Evolutionary conservation across 2,888 invertebrate genomes (phyloP).

Genomic region (Eupsilia transversa): DNA sequence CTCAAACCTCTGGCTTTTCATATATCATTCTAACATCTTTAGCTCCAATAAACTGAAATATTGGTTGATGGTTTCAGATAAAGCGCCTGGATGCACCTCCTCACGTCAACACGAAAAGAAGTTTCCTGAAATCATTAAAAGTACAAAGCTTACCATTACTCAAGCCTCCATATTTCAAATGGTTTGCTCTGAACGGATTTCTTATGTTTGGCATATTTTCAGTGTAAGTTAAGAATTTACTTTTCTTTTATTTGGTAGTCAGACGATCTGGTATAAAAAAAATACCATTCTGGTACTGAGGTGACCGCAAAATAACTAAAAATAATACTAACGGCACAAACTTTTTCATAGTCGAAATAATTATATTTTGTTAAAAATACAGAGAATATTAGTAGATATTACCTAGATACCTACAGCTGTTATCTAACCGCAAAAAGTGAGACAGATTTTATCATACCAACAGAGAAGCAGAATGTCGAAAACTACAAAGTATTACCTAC

Average conservation of each 20-base stretch:
- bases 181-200: conserved; percentile 88
- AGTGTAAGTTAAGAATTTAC: conserved; percentile 87
- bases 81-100: conserved; percentile 75
- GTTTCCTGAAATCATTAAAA: conserved; percentile 83
- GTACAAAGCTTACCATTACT: conserved; percentile 90
- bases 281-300: background rate
- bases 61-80: conserved; percentile 74
- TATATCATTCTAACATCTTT: background rate
- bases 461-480: background rate
- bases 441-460: background rate
- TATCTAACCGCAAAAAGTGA: conserved; percentile 18
- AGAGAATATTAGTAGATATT: background rate
- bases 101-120: conserved; percentile 65
- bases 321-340: background rate
- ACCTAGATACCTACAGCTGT: background rate
- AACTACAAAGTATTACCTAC: conserved; percentile 3
- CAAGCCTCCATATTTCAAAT: conserved; percentile 88
- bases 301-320: background rate
- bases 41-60: conserved; percentile 7
- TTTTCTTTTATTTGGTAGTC: background rate
- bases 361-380: background rate
- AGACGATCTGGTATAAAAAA: background rate
- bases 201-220: conserved; percentile 92
- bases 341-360: background rate
- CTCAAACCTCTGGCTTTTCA: no score